Base-by-base conservation (phyloP, 2,113 vertebrate genomes). In the Globicephala melas region DNA sequence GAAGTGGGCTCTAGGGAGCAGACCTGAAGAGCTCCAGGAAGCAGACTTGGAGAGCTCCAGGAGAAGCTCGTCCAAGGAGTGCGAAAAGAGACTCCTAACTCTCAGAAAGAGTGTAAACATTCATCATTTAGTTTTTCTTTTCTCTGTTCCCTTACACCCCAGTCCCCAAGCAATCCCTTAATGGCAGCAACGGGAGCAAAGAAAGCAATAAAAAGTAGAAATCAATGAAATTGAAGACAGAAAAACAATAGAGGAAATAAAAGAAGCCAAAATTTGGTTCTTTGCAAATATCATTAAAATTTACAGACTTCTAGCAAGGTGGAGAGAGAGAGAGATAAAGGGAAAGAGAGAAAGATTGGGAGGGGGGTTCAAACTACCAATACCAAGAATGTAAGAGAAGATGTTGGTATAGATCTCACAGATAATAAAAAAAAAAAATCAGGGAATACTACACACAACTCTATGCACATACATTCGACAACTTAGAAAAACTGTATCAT, bases 211-310 rank as follows among this genome's bases (percentile, higher is more conserved):
- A 92, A 84, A 44, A 89, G 15, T 5, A 93, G 50, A 95, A 95
- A 77, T 91, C 87, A 91, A 70, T 62, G 76, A 84, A 83, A 68
- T 36, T 67, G 33, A 95, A 80, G 81, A 65, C 20, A 92, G 28
- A 53, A 89, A 92, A 89, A 62, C n/a, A 89, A 58, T 65, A 84
- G 60, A 81, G 36, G 80, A 58, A 74, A 58, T 47, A 47, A 93
- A 71, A 88, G 62, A 50, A 85, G 18, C 36, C 41, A 86, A 55
- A 90, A 94, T 21, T 92, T 76, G 15, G 20, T 95, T 95, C 38
- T 92, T 97, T 82, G 84, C 28, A 94, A 90, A 93, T 81, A 67
- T 81, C 25, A 84, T 79, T 79, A 96, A 91, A 92, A 76, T 23
- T 33, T 9, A 63, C 65, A 85, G 70, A 20, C 17, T 26, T 96